A percentile compares a stretch with the other conserved stretches of the same genome.
Conservation (phyloP, 2,113 vertebrate species). For the Zosterops lateralis region DNA sequence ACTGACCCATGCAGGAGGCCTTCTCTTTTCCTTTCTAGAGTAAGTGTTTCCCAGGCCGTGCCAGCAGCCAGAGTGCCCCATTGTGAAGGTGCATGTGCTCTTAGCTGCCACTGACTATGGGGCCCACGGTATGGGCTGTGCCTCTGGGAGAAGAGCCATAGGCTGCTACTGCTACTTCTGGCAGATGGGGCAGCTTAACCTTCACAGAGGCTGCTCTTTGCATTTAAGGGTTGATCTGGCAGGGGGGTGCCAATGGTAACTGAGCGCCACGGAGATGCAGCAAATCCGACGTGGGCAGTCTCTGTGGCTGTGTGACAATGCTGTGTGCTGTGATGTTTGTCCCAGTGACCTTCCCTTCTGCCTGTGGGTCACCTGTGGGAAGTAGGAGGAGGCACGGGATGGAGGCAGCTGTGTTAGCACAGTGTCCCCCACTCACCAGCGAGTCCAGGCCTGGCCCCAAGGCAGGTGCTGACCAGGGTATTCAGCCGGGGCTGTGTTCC, state of each 20-base stretch:
- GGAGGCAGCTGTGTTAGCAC: rapidly evolving
- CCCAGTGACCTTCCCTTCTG: rapidly evolving
- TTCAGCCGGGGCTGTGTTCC: neutral
- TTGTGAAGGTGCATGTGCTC: neutral
- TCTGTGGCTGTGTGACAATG: neutral
- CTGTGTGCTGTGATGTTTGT: neutral
- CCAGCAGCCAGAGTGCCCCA: no score
- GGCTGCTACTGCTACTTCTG: neutral
- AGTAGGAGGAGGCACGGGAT: rapidly evolving
- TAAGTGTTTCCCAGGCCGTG: no score
- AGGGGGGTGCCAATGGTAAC: no score
- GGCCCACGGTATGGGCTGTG: neutral
- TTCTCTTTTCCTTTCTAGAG: no score
- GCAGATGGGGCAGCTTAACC: neutral
- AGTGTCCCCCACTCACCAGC: rapidly evolving
- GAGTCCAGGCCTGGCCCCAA: rapidly evolving
- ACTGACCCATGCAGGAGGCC: no score
- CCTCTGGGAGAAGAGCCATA: no score
- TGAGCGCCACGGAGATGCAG: no score
- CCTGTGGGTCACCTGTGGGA: neutral
- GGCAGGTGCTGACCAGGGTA: neutral
- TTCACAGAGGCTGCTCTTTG: no score
- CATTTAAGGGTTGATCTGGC: neutral
- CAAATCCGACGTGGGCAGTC: rapidly evolving
- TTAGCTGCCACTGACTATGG: no score